Evolutionary conservation across 2,113 vertebrate species (phyloP), one percentile per base, ranked within the genome.

Genomic region (Triplophysa rosa): DNA sequence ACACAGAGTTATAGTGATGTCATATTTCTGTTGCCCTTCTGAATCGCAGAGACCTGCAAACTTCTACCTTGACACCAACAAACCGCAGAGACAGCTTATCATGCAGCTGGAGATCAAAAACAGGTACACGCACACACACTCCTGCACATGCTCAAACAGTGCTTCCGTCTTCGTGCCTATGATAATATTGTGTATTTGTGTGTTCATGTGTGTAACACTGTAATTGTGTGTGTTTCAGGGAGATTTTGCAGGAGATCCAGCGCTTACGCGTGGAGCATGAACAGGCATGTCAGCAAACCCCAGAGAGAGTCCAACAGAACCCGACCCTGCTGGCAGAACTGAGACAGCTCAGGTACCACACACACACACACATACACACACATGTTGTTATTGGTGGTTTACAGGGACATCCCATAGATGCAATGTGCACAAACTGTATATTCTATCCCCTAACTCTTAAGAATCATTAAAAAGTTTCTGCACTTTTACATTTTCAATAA

Each of bases 191-290:
- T 63, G 29, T 65, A 7, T 45, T 45, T 13, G 40, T 54, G 45
- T 52, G 42, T 64, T 24, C 78, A 33, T 52, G n/a, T 6, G 3
- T 52, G 67, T 77, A 37, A 54, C 78, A 67, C 73, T 52, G 56
- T 26, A 19, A 49, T 54, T 10, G 66, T 62, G 59, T 21, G 87
- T 84, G 82, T 76, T 79, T 0, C 29, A 99, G 97, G 69, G 96
- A 99, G 89, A 99, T 98, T 71, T 89, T 98, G 77, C 96, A 96
- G 26, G 97, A 99, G 87, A 99, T 98, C 42, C 96, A 96, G 88
- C 92, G 91, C 4, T 95, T 99, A 4, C 90, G 96, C 1, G 87
- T 93, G 64, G 95, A 98, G 65, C 97, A 98, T 0, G 96, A 98
- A 2, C 95, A 96, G 23, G 95, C 93, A 0, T 98, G 96, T 10